These are phyloP conservation scores for Kobus ellipsiprymnus DNA, from an alignment of 2,113 vertebrate species.

Conservation along the genomic window DNA sequence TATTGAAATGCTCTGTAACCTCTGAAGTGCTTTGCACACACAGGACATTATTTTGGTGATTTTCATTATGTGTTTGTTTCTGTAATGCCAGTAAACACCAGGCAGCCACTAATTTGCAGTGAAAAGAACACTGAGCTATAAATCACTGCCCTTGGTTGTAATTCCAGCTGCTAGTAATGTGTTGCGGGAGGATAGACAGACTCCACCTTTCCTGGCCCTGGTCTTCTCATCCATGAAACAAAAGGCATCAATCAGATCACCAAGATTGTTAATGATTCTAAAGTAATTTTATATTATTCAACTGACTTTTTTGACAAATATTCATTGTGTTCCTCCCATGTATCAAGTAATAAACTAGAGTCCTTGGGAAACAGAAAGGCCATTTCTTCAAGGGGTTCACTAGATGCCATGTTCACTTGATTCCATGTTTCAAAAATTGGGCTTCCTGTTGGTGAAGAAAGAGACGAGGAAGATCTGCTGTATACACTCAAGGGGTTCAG, in stretches of 20 bases:
- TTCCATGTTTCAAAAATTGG: background rate
- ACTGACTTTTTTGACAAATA: background rate
- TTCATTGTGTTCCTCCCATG: background rate
- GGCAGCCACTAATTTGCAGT: background rate
- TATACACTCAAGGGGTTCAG: background rate
- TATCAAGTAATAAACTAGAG: background rate
- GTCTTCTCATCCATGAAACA: background rate
- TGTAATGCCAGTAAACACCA: background rate
- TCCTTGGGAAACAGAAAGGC: background rate
- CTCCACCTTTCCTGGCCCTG: background rate
- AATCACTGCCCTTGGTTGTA: background rate
- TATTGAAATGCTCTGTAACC: background rate
- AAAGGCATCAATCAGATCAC: background rate
- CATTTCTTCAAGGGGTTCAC: background rate
- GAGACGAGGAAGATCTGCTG: background rate
- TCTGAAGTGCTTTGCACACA: background rate
- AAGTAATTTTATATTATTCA: constrained; percentile 4
- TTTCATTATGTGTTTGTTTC: constrained; percentile 9
- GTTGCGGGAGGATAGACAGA: background rate
- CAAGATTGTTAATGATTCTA: background rate
- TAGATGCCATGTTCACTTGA: background rate
- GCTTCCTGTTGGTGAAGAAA: background rate
- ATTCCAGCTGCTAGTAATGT: background rate
- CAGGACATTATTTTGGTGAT: background rate
- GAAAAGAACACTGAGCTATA: background rate